A percentile compares a stretch with the other conserved stretches of the same genome.
Evolutionary conservation across 2,888 invertebrate species (phyloP).

Genomic region (Cantharis lateralis): DNA sequence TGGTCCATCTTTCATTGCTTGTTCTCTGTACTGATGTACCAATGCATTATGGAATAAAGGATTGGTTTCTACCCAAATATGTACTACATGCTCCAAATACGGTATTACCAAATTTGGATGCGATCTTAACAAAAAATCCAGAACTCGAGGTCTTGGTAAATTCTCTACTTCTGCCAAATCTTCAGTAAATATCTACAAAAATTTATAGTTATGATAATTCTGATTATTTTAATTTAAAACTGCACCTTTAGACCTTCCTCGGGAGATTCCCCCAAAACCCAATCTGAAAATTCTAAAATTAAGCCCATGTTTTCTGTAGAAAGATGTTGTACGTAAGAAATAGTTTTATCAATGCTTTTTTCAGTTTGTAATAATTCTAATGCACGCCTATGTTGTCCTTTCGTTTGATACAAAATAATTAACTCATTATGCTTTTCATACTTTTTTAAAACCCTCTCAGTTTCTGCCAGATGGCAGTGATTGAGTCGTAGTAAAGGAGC

Average conservation of each 20-base stretch:
- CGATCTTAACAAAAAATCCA: conserved; percentile 85
- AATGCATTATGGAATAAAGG: conserved; percentile 89
- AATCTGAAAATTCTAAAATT: conserved; percentile 92
- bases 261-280: conserved; percentile 86
- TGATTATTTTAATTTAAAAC: background rate
- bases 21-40: conserved; percentile 86
- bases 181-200: conserved; percentile 76
- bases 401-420: conserved; percentile 93
- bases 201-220: conserved; percentile 56
- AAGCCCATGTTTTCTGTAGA: conserved; percentile 69
- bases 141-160: conserved; percentile 83
- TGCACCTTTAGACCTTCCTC: conserved; percentile 78
- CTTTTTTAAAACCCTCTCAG: conserved; percentile 85
- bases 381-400: conserved; percentile 90
- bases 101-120: conserved; percentile 84
- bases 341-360: conserved; percentile 83
- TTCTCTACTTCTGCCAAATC: conserved; percentile 86
- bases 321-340: conserved; percentile 89
- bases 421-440: conserved; percentile 90
- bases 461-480: conserved; percentile 91
- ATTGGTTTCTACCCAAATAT: conserved; percentile 85
- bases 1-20: conserved; percentile 52
- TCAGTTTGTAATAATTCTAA: conserved; percentile 79
- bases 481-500: conserved; percentile 89
- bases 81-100: conserved; percentile 93